Conservation (phyloP, 2,888 invertebrate species). For the Orgyia antiqua region DNA sequence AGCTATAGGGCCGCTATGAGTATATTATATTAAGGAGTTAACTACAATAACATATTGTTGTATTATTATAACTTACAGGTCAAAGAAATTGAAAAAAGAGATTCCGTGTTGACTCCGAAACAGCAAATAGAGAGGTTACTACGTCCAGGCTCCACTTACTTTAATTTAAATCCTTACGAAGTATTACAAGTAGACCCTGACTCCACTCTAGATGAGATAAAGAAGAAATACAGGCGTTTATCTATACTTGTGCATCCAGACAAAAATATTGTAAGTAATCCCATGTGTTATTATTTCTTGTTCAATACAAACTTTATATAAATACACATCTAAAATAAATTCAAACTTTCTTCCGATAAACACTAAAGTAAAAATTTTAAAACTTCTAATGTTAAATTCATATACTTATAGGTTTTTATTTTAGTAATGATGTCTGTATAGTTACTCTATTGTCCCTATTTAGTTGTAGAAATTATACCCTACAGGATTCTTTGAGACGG, state of each 20-base stretch:
- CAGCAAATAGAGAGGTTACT: conserved; percentile 98
- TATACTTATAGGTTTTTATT: no score
- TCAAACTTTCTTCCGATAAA: background rate
- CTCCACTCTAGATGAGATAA: conserved; percentile 92
- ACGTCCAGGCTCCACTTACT: conserved; percentile 98
- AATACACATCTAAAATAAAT: no score
- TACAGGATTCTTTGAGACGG: conserved; percentile 61
- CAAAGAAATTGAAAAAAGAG: conserved; percentile 98
- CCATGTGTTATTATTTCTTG: background rate
- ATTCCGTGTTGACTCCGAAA: conserved; percentile 96
- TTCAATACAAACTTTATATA: no score
- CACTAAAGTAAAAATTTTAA: no score
- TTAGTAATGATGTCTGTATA: no score
- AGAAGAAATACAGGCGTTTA: conserved; percentile 96
- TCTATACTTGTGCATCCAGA: conserved; percentile 99
- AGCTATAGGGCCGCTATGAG: no score
- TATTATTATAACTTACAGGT: conserved; percentile 83
- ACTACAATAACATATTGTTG: no score
- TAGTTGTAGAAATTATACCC: conserved; percentile 5
- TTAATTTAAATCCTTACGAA: conserved; percentile 98
- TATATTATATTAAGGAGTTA: no score
- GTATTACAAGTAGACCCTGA: conserved; percentile 95
- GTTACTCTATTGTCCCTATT: no score
- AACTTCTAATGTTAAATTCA: no score
- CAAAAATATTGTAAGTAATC: conserved; percentile 85